Evolutionary conservation across 2,797 vertebrate species (phyloP).

Genomic region (Poecilia velifera): DNA sequence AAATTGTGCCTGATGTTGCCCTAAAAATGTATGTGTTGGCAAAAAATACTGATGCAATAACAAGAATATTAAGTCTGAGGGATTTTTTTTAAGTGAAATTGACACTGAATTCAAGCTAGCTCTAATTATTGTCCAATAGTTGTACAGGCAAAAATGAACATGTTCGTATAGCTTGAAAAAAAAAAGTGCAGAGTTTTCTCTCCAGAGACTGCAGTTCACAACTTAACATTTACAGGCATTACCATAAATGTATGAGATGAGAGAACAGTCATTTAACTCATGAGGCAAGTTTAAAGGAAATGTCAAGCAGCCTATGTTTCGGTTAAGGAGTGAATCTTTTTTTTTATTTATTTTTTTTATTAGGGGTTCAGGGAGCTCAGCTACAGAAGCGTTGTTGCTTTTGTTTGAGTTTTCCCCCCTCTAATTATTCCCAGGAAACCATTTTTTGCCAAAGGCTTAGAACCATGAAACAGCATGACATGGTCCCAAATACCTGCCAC

Average conservation of each 20-base stretch:
- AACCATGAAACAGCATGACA: background rate
- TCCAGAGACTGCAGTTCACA: slow-evolving; percentile 1
- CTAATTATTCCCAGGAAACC: slow-evolving; percentile 11
- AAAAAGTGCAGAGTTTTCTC: background rate
- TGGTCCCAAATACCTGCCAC: background rate
- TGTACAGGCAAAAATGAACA: background rate
- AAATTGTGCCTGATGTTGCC: background rate
- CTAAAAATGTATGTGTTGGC: background rate
- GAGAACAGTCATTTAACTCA: slow-evolving; percentile 3
- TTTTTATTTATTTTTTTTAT: background rate
- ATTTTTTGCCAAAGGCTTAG: background rate
- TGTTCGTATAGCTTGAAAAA: background rate
- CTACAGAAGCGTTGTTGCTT: background rate
- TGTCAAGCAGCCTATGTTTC: slow-evolving; percentile 4
- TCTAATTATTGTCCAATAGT: background rate
- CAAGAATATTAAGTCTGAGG: background rate
- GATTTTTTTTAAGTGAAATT: background rate
- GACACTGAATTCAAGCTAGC: background rate
- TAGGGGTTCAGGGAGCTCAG: slow-evolving; percentile 6
- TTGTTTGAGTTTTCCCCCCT: background rate
- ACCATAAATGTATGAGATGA: slow-evolving; percentile 4
- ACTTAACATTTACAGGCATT: slow-evolving; percentile 1
- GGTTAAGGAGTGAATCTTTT: background rate
- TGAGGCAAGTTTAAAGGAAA: background rate
- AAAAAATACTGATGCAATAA: background rate